Evolutionary conservation across 2,113 vertebrate genomes (phyloP).

Genomic region (Stercorarius parasiticus): DNA sequence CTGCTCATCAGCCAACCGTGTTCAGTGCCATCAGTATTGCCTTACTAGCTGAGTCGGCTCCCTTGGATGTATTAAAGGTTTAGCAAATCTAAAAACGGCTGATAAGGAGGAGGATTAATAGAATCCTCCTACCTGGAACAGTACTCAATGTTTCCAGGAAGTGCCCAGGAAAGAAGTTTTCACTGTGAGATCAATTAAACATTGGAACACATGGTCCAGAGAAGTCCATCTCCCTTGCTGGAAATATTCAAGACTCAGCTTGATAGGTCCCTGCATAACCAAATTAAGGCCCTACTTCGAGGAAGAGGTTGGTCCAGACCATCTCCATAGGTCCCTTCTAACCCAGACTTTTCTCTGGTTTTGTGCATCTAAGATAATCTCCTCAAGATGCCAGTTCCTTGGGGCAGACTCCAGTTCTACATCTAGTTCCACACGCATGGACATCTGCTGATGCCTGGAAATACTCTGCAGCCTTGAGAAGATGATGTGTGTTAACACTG

Average conservation of each 20-base stretch:
- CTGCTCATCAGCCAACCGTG: not conserved
- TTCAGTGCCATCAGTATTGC: not conserved
- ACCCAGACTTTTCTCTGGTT: not conserved
- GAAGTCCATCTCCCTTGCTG: not conserved
- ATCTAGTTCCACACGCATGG: not conserved
- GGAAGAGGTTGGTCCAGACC: not conserved
- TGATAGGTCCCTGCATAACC: not conserved
- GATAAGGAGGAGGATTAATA: not conserved
- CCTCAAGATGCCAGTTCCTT: not conserved
- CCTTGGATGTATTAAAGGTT: not conserved
- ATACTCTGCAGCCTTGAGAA: not conserved
- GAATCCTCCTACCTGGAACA: not conserved
- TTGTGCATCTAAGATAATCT: not conserved
- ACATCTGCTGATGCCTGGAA: not conserved
- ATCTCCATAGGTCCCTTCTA: not conserved
- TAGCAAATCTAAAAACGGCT: not conserved
- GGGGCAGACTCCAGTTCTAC: not conserved
- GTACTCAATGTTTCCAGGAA: not conserved
- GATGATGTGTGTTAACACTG: not conserved
- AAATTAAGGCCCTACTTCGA: not conserved
- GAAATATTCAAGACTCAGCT: not conserved
- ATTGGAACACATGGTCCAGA: accelerated
- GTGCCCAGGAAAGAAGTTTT: not conserved
- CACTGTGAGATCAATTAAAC: not conserved
- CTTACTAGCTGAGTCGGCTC: not conserved